Conservation (phyloP, 1,140 invertebrate genomes). For the Ctenoplectra terminalis region DNA sequence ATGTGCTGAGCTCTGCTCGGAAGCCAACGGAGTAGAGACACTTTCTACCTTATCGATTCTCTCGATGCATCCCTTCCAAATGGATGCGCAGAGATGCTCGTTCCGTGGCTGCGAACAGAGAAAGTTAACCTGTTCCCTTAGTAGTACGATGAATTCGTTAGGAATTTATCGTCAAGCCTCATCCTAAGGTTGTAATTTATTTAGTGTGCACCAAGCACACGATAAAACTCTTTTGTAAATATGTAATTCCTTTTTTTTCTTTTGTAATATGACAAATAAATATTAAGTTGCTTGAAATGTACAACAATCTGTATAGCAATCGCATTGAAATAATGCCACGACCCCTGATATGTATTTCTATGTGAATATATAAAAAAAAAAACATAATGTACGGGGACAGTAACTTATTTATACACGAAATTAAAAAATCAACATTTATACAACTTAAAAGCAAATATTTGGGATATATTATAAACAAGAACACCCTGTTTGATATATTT, state of each 20-base stretch:
- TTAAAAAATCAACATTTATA: neutral
- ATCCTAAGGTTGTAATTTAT: constrained; percentile 51
- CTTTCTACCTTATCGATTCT: constrained; percentile 60
- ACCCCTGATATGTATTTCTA: neutral
- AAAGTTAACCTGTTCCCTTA: neutral
- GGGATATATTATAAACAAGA: neutral
- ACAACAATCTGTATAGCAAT: neutral
- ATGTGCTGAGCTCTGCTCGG: constrained; percentile 5
- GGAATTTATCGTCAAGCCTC: constrained; percentile 17
- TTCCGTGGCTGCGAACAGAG: neutral
- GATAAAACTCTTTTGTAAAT: constrained; percentile 55
- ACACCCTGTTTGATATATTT: neutral
- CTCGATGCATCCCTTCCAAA: constrained; percentile 23
- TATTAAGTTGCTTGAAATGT: neutral
- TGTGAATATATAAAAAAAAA: neutral
- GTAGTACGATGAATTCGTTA: constrained; percentile 26
- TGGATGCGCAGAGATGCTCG: constrained; percentile 14
- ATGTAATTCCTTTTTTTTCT: constrained; percentile 52
- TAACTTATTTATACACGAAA: neutral
- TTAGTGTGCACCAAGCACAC: neutral
- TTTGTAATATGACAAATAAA: constrained; percentile 60
- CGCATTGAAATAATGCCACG: neutral
- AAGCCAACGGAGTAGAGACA: constrained; percentile 13
- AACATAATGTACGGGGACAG: neutral
- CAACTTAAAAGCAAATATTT: neutral